A percentile compares a stretch with the other conserved stretches of the same genome.
These are phyloP conservation scores for Graphium colonna DNA, from an alignment of 2,888 invertebrate genomes.

Conservation along the genomic window DNA sequence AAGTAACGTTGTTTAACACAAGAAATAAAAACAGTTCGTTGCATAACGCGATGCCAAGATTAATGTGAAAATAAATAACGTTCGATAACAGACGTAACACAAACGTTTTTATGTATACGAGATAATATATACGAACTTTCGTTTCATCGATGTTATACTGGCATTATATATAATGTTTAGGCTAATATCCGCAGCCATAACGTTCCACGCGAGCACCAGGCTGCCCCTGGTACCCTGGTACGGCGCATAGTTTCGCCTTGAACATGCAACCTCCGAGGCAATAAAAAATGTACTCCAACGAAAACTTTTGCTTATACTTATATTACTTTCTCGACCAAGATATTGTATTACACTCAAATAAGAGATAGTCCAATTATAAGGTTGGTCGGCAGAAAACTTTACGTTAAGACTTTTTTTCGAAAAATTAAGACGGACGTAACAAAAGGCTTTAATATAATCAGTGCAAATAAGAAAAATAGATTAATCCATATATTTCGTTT, in stretches of 20 bases:
- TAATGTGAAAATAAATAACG: neutral
- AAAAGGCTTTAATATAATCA: neutral
- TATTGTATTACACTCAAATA: neutral
- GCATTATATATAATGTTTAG: neutral
- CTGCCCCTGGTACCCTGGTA: conserved; percentile 62
- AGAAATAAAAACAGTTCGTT: neutral
- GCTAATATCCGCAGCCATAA: conserved; percentile 36
- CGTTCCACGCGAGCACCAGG: conserved; percentile 60
- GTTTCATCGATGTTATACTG: neutral
- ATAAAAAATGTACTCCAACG: conserved; percentile 39
- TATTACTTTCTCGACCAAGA: neutral
- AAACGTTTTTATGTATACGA: neutral
- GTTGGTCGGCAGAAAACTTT: too few relatives aligned
- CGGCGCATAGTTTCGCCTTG: conserved; percentile 48
- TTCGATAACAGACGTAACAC: neutral
- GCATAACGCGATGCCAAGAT: neutral
- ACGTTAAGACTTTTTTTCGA: too few relatives aligned
- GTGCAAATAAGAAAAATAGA: neutral
- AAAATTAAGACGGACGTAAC: neutral
- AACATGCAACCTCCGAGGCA: conserved; percentile 64
- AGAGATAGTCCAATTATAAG: neutral
- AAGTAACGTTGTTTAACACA: neutral
- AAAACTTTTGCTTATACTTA: neutral
- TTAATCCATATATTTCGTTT: neutral
- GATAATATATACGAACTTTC: neutral